Conservation (phyloP, 2,113 vertebrate genomes). For the Nycticebus coucang region DNA sequence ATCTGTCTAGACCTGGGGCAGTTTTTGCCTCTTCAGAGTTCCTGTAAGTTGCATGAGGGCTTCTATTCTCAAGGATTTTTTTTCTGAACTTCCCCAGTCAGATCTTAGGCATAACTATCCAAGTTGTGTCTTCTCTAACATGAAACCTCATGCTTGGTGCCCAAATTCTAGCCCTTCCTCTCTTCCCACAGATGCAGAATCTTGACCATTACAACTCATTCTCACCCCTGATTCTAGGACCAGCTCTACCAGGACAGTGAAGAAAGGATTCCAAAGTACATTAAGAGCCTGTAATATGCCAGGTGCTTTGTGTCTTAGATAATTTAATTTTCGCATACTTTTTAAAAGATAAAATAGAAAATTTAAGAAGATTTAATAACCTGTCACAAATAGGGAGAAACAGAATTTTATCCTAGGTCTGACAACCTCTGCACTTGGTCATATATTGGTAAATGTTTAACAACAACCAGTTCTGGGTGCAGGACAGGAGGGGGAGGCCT, state of each 20-base stretch:
- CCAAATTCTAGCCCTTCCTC: not conserved
- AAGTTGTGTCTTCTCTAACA: not conserved
- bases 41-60: not conserved
- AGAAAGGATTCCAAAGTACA: not conserved
- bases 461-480: not conserved
- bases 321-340: conserved; percentile 6
- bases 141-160: not conserved
- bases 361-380: not conserved
- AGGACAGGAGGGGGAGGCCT: not conserved
- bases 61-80: not conserved
- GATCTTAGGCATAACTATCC: not conserved
- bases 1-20: not conserved
- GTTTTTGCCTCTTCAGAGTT: not conserved
- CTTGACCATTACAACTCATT: not conserved
- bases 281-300: not conserved
- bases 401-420: not conserved
- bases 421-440: not conserved
- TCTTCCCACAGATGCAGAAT: not conserved
- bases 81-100: not conserved
- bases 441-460: not conserved
- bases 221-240: not conserved
- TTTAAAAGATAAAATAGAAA: not conserved
- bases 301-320: not conserved
- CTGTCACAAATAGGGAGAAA: not conserved
- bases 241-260: not conserved